phyloP scores from a whole-genome alignment of 2,113 vertebrate genomes.

The Rhynchomys soricoides region DNA sequence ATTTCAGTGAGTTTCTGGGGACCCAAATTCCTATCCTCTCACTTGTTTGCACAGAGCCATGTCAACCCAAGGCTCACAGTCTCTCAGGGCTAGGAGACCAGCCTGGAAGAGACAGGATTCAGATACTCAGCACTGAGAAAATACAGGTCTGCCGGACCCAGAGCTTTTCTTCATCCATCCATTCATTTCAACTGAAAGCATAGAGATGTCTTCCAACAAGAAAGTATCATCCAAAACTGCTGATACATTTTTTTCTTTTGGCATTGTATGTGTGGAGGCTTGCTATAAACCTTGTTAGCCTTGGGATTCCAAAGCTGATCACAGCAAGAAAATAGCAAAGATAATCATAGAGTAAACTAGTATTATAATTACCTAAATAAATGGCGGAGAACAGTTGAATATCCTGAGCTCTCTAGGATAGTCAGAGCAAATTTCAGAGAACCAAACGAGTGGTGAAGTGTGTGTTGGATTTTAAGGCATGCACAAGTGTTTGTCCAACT shows the following conservation, averaged over 20 bases:
- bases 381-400: background rate
- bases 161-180: background rate
- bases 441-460: background rate
- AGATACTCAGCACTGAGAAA: background rate
- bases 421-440: background rate
- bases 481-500: background rate
- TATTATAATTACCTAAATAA: background rate
- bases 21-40: background rate
- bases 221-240: background rate
- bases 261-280: background rate
- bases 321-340: background rate
- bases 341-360: background rate
- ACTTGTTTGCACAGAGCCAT: background rate
- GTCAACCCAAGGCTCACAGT: background rate
- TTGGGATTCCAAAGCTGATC: background rate
- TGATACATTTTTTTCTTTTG: background rate
- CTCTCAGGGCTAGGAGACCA: background rate
- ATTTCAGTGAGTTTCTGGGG: background rate
- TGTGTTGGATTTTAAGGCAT: background rate
- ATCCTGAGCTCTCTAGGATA: background rate
- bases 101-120: background rate
- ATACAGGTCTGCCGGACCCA: background rate
- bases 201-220: background rate
- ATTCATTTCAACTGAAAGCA: background rate
- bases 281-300: background rate